phyloP scores from a whole-genome alignment of 37 sponge, comb jelly and placozoan genomes.

The Axinella damicornis region DNA sequence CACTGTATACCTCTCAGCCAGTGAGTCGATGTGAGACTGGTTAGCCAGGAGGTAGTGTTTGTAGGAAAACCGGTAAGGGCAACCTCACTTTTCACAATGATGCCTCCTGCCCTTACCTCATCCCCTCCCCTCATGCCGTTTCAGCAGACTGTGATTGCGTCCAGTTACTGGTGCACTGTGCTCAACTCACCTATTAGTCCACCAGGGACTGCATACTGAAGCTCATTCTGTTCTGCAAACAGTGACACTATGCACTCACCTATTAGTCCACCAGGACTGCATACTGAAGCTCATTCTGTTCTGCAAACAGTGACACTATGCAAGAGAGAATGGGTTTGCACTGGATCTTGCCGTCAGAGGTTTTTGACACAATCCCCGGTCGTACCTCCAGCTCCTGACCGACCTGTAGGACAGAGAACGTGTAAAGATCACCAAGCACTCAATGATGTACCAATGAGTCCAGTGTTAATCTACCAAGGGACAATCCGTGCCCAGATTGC shows the following conservation, averaged over 20 bases:
- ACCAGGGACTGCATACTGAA: slow-evolving; percentile 88
- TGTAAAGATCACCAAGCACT: no score
- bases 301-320: slow-evolving; percentile 89
- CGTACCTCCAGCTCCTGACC: slow-evolving; percentile 97
- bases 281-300: slow-evolving; percentile 94
- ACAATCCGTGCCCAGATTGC: no score
- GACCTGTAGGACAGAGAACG: slow-evolving; percentile 47
- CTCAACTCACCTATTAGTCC: neutral
- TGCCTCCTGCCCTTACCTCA: neutral
- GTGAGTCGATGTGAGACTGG: no score
- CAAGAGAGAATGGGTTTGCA: slow-evolving; percentile 88
- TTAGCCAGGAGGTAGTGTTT: no score
- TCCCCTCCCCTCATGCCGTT: neutral
- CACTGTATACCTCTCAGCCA: no score
- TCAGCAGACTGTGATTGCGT: no score
- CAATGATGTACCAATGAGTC: no score
- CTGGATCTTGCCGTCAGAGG: slow-evolving; percentile 85
- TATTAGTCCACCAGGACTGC: slow-evolving; percentile 98
- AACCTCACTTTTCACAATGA: no score
- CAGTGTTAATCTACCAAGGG: no score
- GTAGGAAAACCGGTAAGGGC: no score
- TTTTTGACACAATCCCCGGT: slow-evolving; percentile 94
- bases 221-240: slow-evolving; percentile 93
- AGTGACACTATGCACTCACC: slow-evolving; percentile 85
- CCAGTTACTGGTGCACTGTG: no score